Evolutionary conservation across 2,113 vertebrate species (phyloP).

Genomic region (Plecotus auritus): DNA sequence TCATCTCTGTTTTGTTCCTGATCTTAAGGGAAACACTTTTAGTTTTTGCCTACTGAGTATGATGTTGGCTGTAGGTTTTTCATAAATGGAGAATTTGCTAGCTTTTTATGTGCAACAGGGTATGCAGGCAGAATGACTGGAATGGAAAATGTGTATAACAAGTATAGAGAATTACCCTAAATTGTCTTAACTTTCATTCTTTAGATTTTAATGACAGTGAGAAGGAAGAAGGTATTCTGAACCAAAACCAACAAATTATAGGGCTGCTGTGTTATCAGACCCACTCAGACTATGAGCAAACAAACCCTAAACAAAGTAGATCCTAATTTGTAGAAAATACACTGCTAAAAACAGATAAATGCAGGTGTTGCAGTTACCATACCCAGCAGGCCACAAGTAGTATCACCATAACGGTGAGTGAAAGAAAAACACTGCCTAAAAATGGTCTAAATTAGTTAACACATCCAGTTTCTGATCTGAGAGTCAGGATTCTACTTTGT

Average conservation of each 20-base stretch:
- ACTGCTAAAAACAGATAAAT: slow-evolving; percentile 24
- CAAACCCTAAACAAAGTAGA: slow-evolving; percentile 47
- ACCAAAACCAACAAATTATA: slow-evolving; percentile 55
- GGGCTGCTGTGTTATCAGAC: slow-evolving; percentile 34
- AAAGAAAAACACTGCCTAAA: slow-evolving; percentile 18
- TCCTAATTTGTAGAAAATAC: slow-evolving; percentile 42
- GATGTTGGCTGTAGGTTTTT: not conserved
- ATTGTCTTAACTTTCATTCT: slow-evolving; percentile 55
- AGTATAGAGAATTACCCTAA: slow-evolving; percentile 44
- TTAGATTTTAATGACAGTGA: slow-evolving; percentile 38
- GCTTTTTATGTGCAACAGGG: not conserved
- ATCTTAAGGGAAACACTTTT: not conserved
- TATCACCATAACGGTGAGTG: not conserved
- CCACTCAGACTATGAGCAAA: slow-evolving; percentile 34
- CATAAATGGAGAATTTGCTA: not conserved
- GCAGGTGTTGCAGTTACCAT: slow-evolving; percentile 5
- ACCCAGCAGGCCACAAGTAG: not conserved
- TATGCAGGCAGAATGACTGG: not conserved
- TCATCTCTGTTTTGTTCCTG: not conserved
- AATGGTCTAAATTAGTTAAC: not conserved
- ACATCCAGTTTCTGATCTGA: not conserved
- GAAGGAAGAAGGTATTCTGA: slow-evolving; percentile 40
- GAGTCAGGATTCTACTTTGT: not conserved
- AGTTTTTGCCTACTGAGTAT: not conserved
- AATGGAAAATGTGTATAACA: slow-evolving; percentile 47